These are phyloP conservation scores for Muschampia staudingeri DNA, from an alignment of 2,888 invertebrate species.

Conservation along the genomic window DNA sequence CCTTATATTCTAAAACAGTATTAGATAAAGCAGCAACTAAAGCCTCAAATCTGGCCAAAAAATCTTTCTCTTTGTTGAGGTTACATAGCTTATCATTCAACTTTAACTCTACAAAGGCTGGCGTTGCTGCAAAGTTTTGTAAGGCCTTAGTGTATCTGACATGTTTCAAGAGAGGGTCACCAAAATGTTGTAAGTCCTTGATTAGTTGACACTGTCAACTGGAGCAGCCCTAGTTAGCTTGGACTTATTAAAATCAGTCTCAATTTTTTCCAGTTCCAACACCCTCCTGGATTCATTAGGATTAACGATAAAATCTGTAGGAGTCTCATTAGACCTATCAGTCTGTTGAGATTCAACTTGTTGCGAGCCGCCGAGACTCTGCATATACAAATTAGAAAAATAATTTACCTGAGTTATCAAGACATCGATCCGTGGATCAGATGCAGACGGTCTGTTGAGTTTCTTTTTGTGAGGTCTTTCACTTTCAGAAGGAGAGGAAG, in stretches of 20 bases:
- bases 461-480: not conserved
- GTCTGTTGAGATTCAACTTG: not conserved
- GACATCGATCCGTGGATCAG: not conserved
- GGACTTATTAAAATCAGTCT: not conserved
- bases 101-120: not conserved
- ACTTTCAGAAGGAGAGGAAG: not conserved
- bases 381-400: slow-evolving; percentile 9
- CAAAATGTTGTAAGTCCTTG: not conserved
- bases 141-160: not conserved
- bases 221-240: not conserved
- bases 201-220: not conserved
- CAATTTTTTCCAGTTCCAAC: not conserved
- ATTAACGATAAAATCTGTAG: not conserved
- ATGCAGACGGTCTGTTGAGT: not conserved
- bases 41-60: not conserved
- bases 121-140: not conserved
- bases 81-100: not conserved
- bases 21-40: not conserved
- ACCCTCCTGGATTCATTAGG: not conserved
- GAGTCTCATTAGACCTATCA: not conserved
- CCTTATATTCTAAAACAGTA: not conserved
- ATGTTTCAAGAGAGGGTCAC: not conserved
- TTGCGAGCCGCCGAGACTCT: slow-evolving; percentile 6
- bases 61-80: not conserved
- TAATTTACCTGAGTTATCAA: not conserved